Evolutionary conservation across 2,797 vertebrate species (phyloP).

Genomic region (Benthosema pterotum): DNA sequence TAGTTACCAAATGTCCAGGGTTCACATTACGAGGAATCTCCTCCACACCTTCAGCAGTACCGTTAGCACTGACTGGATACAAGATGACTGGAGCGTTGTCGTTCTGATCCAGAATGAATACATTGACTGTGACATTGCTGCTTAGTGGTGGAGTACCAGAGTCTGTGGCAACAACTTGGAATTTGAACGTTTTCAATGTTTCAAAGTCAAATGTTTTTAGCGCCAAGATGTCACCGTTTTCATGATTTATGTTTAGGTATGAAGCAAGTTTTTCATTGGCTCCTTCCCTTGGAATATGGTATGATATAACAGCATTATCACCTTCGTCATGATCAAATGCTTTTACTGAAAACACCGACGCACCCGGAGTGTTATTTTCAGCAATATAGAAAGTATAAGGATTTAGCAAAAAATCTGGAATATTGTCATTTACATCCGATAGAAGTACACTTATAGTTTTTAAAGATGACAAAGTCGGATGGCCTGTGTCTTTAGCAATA

Average conservation of each 20-base stretch:
- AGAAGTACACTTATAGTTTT: conserved; percentile 57
- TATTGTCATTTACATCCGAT: conserved; percentile 72
- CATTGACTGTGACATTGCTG: conserved; percentile 70
- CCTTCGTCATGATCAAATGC: conserved; percentile 63
- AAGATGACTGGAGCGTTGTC: conserved; percentile 32
- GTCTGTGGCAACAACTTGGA: conserved; percentile 75
- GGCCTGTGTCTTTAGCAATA: conserved; percentile 60
- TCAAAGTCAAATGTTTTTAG: conserved; percentile 81
- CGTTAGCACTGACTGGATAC: conserved; percentile 43
- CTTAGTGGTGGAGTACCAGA: conserved; percentile 73
- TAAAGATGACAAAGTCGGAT: conserved; percentile 52
- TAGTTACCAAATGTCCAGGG: no score
- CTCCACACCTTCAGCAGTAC: conserved; percentile 42
- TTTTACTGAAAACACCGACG: conserved; percentile 55
- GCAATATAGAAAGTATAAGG: conserved; percentile 67
- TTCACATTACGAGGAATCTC: conserved; percentile 39
- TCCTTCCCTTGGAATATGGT: conserved; percentile 51
- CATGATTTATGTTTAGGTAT: conserved; percentile 58
- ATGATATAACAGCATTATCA: conserved; percentile 56
- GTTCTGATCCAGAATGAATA: no score
- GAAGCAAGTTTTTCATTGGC: conserved; percentile 15
- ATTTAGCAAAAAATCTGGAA: conserved; percentile 55
- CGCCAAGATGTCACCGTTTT: conserved; percentile 79
- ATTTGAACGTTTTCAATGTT: conserved; percentile 71
- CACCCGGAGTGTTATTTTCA: conserved; percentile 62